These are phyloP conservation scores for Metallyticus violacea DNA, from an alignment of 2,888 invertebrate genomes.

Conservation along the genomic window DNA sequence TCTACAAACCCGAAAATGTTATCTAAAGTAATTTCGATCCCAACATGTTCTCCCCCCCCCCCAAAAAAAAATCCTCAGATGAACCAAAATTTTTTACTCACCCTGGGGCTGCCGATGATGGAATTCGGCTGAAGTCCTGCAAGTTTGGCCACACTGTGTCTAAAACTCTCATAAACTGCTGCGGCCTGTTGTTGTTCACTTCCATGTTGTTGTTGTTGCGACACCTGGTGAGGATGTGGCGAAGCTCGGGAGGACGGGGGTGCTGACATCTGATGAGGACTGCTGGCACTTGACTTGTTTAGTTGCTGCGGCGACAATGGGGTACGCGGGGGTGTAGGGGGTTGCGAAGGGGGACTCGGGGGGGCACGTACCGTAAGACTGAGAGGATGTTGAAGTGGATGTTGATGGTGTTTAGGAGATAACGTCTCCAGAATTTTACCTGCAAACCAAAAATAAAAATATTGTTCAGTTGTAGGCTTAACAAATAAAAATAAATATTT, in stretches of 20 bases:
- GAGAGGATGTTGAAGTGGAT: constrained; percentile 8
- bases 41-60: too few relatives aligned
- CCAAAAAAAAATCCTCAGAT: too few relatives aligned
- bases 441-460: constrained; percentile 33
- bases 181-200: constrained; percentile 14
- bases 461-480: too few relatives aligned
- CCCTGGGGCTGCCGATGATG: constrained; percentile 34
- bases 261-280: constrained; percentile 1
- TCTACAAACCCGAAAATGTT: too few relatives aligned
- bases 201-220: constrained; percentile 26
- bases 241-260: constrained; percentile 47
- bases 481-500: too few relatives aligned
- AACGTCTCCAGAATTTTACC: constrained; percentile 52
- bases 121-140: constrained; percentile 30
- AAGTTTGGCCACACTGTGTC: constrained; percentile 34
- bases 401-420: constrained; percentile 26
- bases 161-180: constrained; percentile 31
- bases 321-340: constrained; percentile 52
- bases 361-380: constrained; percentile 3
- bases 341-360: constrained; percentile 46
- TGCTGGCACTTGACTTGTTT: constrained; percentile 9
- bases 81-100: too few relatives aligned
- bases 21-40: too few relatives aligned
- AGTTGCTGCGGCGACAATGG: constrained; percentile 45
- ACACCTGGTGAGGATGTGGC: constrained; percentile 41